Percentiles rank a stretch among this genome's conserved stretches.
Evolutionary conservation across 2,113 vertebrate species (phyloP).

Genomic region (Hymenochirus boettgeri): DNA sequence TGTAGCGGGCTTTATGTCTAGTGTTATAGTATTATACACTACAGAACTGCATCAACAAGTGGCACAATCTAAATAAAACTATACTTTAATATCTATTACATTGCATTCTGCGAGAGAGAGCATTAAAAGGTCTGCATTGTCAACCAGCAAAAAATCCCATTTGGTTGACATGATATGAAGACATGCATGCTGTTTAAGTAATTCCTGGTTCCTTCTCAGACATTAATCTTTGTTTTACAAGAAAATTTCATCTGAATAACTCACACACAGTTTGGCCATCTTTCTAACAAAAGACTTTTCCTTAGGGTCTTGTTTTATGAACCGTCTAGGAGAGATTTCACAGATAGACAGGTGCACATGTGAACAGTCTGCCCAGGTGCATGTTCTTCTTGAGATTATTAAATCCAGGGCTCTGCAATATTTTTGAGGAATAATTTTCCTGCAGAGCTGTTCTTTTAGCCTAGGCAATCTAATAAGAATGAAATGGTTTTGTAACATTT

Average conservation of each 20-base stretch:
- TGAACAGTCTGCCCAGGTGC: neutral
- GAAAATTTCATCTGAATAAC: neutral
- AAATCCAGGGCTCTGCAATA: slow-evolving; percentile 4
- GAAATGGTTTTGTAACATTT: neutral
- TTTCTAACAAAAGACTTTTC: slow-evolving; percentile 6
- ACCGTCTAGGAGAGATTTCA: slow-evolving; percentile 12
- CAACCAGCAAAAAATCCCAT: no score
- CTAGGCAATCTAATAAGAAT: neutral
- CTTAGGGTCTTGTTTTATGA: slow-evolving; percentile 4
- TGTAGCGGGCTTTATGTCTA: no score
- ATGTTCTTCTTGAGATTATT: neutral
- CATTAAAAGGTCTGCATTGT: no score
- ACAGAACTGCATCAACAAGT: no score
- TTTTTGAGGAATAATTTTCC: neutral
- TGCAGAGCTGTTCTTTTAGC: neutral
- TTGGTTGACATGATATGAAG: no score
- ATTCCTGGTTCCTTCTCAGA: neutral
- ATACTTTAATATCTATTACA: no score
- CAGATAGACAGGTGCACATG: slow-evolving; percentile 18
- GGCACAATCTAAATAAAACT: no score
- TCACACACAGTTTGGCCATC: slow-evolving; percentile 8
- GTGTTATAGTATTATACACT: no score
- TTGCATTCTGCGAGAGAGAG: no score
- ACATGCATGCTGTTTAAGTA: no score
- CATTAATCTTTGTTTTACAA: neutral